Evolutionary conservation across 2,113 vertebrate genomes (phyloP).

Genomic region (Pluvianellus socialis): DNA sequence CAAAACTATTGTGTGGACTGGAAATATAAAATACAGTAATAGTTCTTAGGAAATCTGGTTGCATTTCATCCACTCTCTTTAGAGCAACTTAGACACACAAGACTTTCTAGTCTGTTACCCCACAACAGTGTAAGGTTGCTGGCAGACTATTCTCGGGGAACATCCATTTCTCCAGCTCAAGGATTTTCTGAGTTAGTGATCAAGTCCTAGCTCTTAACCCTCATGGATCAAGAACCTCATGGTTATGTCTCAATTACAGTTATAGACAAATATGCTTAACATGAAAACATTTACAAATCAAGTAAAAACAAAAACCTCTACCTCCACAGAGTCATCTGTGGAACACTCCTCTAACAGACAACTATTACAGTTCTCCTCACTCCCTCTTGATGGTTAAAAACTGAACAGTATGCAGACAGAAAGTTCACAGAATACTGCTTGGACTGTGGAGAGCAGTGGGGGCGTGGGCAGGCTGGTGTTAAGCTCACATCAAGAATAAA

Average conservation of each 20-base stretch:
- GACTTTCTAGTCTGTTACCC: not conserved
- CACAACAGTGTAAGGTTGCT: not conserved
- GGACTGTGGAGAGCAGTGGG: rapidly evolving
- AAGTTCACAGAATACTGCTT: not conserved
- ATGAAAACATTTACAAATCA: not conserved
- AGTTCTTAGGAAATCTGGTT: not conserved
- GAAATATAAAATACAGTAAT: not conserved
- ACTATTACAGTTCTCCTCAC: not conserved
- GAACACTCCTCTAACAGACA: not conserved
- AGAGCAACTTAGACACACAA: not conserved
- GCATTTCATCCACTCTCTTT: not conserved
- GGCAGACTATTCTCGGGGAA: not conserved
- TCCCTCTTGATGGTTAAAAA: not conserved
- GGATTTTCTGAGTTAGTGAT: not conserved
- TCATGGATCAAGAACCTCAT: not conserved
- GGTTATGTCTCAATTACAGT: not conserved
- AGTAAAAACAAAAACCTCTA: not conserved
- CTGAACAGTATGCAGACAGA: not conserved
- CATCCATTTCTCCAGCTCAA: not conserved
- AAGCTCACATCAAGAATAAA: not conserved
- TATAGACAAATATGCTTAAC: not conserved
- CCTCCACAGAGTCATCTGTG: not conserved
- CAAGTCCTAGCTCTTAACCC: not conserved
- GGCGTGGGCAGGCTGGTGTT: not conserved
- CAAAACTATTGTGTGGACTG: not conserved